Evolutionary conservation across 2,797 vertebrate genomes (phyloP).

Genomic region (Typhlichthys eigenmanni): DNA sequence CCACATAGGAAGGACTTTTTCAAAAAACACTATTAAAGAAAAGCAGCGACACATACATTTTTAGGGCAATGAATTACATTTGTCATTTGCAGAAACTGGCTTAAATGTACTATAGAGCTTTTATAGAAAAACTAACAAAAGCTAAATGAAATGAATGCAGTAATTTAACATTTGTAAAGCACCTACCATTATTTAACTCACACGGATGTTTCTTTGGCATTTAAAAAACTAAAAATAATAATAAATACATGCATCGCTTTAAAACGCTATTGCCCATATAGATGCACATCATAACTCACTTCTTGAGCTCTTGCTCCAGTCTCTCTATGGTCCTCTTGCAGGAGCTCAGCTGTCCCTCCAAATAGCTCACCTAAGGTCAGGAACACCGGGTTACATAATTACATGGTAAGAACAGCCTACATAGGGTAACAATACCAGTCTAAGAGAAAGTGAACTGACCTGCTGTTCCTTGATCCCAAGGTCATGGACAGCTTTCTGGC

Average conservation of each 20-base stretch:
- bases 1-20: constrained; percentile 5
- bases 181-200: no score
- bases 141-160: no score
- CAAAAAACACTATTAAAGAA: background rate
- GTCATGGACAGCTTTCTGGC: constrained; percentile 86
- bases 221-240: no score
- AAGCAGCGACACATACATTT: no score
- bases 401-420: background rate
- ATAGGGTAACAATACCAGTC: background rate
- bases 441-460: constrained; percentile 52
- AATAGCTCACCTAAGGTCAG: constrained; percentile 74
- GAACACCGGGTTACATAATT: constrained; percentile 2
- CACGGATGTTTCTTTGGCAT: background rate
- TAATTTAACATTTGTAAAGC: no score
- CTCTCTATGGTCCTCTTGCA: constrained; percentile 87
- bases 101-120: no score
- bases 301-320: constrained; percentile 90
- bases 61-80: no score
- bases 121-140: no score
- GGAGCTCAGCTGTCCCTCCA: constrained; percentile 86
- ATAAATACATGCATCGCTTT: background rate
- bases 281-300: constrained; percentile 70
- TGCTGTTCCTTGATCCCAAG: constrained; percentile 92
- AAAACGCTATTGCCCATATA: background rate
- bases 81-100: no score